Evolutionary conservation across 1,140 invertebrate species (phyloP).

Genomic region (Druon quercuslanigerum): DNA sequence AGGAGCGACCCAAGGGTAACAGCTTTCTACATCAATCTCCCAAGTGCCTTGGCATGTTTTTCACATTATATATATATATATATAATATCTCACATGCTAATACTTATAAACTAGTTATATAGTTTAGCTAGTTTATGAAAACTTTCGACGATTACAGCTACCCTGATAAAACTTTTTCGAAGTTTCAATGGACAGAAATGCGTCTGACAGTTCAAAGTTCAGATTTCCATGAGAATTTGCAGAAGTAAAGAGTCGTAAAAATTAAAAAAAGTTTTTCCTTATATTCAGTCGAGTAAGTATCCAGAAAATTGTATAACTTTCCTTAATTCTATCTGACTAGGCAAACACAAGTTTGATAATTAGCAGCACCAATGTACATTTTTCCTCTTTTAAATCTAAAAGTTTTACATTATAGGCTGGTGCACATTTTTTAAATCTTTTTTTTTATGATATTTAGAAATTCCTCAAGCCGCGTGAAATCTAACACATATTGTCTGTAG

Average conservation of each 20-base stretch:
- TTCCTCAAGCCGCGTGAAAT: neutral
- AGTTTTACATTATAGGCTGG: neutral
- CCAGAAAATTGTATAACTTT: no score
- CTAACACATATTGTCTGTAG: no score
- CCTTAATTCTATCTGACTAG: neutral
- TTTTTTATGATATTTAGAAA: neutral
- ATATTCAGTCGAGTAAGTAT: neutral
- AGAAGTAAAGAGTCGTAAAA: neutral
- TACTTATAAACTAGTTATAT: no score
- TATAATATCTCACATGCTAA: no score
- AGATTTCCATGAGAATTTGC: neutral
- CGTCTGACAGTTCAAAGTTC: slow-evolving; percentile 21
- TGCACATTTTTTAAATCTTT: neutral
- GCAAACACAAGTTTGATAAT: neutral
- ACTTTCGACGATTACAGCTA: neutral
- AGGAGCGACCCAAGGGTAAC: no score
- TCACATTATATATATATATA: no score
- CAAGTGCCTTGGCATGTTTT: no score
- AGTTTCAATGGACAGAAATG: slow-evolving; percentile 5
- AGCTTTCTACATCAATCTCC: no score
- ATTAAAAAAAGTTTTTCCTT: neutral
- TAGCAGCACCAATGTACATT: neutral
- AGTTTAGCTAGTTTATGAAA: neutral
- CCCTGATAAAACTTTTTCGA: neutral
- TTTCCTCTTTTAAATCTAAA: neutral